Evolutionary conservation across 2,797 vertebrate species (phyloP).

Genomic region (Aldrovandia affinis): DNA sequence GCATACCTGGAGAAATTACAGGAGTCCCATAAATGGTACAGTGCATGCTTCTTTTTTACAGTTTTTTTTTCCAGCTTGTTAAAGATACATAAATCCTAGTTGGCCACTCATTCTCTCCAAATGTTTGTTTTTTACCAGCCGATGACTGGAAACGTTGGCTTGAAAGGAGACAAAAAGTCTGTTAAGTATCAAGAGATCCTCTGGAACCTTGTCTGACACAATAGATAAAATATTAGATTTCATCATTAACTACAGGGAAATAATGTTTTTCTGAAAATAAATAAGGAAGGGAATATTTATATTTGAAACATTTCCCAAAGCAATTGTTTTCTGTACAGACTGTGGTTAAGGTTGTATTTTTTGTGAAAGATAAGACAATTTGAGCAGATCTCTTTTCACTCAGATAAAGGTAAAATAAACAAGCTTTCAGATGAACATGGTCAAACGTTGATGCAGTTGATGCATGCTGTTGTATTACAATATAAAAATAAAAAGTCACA

Average conservation of each 20-base stretch:
- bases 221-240: not conserved
- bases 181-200: not conserved
- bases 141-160: not conserved
- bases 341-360: not conserved
- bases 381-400: not conserved
- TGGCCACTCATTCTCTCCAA: not conserved
- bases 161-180: not conserved
- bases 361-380: not conserved
- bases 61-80: not conserved
- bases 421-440: not conserved
- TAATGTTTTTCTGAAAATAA: not conserved
- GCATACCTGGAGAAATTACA: not conserved
- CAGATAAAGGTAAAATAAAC: not conserved
- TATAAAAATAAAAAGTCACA: not conserved
- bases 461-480: not conserved
- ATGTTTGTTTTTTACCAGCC: not conserved
- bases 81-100: not conserved
- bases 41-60: not conserved
- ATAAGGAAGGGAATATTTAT: not conserved
- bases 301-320: constrained; percentile 8
- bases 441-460: no score
- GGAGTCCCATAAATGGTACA: not conserved
- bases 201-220: not conserved
- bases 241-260: not conserved
- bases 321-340: not conserved